phyloP scores from a whole-genome alignment of 2,888 invertebrate genomes.

The Lydus trimaculatus region DNA sequence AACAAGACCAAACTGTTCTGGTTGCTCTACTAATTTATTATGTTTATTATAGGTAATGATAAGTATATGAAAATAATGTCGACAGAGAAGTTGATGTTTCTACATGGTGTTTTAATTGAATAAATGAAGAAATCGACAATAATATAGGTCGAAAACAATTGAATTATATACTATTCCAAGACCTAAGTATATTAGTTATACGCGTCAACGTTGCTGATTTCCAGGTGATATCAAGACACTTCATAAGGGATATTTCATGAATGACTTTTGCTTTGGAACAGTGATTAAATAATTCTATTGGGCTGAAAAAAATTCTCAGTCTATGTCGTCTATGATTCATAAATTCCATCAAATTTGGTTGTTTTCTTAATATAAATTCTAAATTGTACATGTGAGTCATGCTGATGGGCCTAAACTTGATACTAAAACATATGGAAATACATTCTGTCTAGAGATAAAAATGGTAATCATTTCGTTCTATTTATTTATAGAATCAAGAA shows the following conservation, averaged over 20 bases:
- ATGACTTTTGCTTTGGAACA: too few relatives aligned
- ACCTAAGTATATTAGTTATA: too few relatives aligned
- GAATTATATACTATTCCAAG: too few relatives aligned
- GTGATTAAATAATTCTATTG: not conserved
- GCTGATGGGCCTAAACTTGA: not conserved
- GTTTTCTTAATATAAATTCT: not conserved
- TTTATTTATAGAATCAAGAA: not conserved
- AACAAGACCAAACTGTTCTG: not conserved
- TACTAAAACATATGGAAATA: not conserved
- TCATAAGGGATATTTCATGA: too few relatives aligned
- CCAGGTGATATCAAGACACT: too few relatives aligned
- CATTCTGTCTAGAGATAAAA: not conserved
- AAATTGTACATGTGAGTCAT: conserved; percentile 1
- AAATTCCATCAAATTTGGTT: conserved; percentile 1
- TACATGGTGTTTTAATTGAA: too few relatives aligned
- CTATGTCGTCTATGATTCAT: not conserved
- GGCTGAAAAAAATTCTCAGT: not conserved
- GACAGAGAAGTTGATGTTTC: not conserved
- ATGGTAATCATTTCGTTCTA: not conserved
- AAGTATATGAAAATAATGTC: not conserved
- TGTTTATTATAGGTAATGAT: not conserved
- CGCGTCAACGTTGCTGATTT: too few relatives aligned
- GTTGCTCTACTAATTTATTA: not conserved
- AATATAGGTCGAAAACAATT: too few relatives aligned
- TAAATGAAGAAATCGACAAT: too few relatives aligned